phyloP scores from a whole-genome alignment of 2,113 vertebrate species.

The Cheirogaleus medius region DNA sequence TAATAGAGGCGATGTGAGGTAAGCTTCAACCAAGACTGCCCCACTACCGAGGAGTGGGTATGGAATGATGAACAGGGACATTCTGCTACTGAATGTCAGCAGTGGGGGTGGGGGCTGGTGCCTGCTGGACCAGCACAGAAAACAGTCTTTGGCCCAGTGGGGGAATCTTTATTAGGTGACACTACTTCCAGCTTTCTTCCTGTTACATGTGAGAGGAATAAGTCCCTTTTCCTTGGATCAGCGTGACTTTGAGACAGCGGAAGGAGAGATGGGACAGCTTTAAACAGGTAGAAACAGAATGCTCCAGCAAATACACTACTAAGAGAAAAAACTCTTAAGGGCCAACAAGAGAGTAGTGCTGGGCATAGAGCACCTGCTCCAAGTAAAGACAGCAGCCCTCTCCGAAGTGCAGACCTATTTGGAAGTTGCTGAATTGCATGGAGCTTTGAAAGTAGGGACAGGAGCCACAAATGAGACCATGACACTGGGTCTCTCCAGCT shows the following conservation, averaged over 20 bases:
- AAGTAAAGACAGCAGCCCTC: neutral
- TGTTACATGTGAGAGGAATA: neutral
- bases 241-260: neutral
- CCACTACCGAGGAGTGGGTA: neutral
- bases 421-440: neutral
- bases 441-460: neutral
- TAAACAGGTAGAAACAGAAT: neutral
- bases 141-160: neutral
- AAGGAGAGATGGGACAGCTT: neutral
- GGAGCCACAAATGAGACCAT: neutral
- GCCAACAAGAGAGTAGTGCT: neutral
- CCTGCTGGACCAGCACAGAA: neutral
- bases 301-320: neutral
- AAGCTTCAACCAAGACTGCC: neutral
- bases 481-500: neutral
- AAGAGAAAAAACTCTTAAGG: neutral
- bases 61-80: neutral
- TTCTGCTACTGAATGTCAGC: neutral
- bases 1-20: neutral
- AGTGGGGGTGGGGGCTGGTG: rapidly evolving
- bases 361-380: neutral
- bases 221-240: neutral
- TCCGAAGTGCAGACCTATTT: neutral
- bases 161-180: neutral
- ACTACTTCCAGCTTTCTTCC: neutral